Conservation (phyloP, 2,888 invertebrate species). For the Chloromyia formosa region DNA sequence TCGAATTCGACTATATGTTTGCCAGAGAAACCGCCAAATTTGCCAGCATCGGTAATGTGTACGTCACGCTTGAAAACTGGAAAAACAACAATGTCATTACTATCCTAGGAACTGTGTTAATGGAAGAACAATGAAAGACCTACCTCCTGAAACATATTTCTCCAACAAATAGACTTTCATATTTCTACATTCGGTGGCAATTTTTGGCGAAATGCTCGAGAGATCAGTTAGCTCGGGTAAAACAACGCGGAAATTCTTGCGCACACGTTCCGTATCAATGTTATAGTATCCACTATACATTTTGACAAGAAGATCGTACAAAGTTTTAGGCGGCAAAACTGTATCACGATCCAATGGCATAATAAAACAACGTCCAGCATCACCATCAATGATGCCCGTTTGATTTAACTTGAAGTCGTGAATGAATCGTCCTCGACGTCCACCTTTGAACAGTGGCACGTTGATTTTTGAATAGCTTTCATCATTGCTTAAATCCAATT, state of each 20-base stretch:
- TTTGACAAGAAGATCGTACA: slow-evolving; percentile 81
- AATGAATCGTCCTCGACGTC: slow-evolving; percentile 84
- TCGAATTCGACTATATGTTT: slow-evolving; percentile 77
- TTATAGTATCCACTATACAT: slow-evolving; percentile 83
- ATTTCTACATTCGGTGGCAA: slow-evolving; percentile 74
- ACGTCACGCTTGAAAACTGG: slow-evolving; percentile 72
- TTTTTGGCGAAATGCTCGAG: slow-evolving; percentile 73
- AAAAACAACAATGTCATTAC: slow-evolving; percentile 52
- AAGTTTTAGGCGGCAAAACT: slow-evolving; percentile 81
- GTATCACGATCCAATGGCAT: slow-evolving; percentile 84
- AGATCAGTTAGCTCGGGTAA: slow-evolving; percentile 74
- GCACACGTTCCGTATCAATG: slow-evolving; percentile 81
- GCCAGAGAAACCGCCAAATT: slow-evolving; percentile 82
- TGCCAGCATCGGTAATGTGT: slow-evolving; percentile 65
- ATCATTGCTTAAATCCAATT: slow-evolving; percentile 74
- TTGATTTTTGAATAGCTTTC: slow-evolving; percentile 84
- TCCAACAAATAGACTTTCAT: slow-evolving; percentile 79
- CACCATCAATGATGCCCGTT: slow-evolving; percentile 80
- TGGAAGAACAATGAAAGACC: slow-evolving; percentile 56
- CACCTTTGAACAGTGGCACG: slow-evolving; percentile 84
- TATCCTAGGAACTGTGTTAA: neutral
- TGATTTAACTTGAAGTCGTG: slow-evolving; percentile 87
- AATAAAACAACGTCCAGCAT: slow-evolving; percentile 83
- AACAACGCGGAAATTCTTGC: slow-evolving; percentile 79
- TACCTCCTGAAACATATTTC: slow-evolving; percentile 72